phyloP scores from a whole-genome alignment of 53 echinoderm and acorn worm genomes.

The Holothuria scabra region DNA sequence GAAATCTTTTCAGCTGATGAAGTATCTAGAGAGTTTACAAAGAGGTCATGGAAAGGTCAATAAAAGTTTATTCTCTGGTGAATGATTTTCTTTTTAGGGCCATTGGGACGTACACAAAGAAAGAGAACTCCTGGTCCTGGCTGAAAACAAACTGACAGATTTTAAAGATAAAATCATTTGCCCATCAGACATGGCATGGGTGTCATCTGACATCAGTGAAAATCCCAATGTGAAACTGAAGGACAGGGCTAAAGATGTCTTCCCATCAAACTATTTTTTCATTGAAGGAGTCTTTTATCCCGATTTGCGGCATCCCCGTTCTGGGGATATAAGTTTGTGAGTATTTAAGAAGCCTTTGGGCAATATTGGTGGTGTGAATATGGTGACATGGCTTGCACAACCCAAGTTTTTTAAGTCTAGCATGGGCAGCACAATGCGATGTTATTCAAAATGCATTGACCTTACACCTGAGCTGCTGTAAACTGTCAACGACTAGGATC shows the following conservation, averaged over 20 bases:
- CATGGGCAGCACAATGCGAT: too few species aligned
- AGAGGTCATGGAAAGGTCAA: too few species aligned
- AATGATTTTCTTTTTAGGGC: neutral
- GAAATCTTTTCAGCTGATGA: too few species aligned
- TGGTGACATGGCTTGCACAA: too few species aligned
- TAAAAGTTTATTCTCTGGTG: too few species aligned
- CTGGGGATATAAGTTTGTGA: conserved; percentile 78
- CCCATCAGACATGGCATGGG: conserved; percentile 74
- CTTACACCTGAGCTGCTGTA: too few species aligned
- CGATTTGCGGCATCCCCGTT: conserved; percentile 70
- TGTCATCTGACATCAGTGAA: conserved; percentile 77
- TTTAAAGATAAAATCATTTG: conserved; percentile 80
- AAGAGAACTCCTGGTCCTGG: conserved; percentile 72
- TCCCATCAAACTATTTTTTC: conserved; percentile 87
- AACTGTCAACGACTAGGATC: too few species aligned
- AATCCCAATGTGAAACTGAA: conserved; percentile 63
- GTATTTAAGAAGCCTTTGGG: neutral
- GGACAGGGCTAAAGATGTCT: conserved; percentile 66
- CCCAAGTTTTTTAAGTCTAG: too few species aligned
- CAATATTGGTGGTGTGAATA: too few species aligned
- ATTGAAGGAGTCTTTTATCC: conserved; percentile 87
- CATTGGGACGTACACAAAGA: conserved; percentile 53
- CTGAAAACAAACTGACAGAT: conserved; percentile 65
- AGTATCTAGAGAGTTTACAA: too few species aligned
- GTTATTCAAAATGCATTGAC: too few species aligned